Evolutionary conservation across 2,888 invertebrate genomes (phyloP).

Genomic region (Athalia cordata): DNA sequence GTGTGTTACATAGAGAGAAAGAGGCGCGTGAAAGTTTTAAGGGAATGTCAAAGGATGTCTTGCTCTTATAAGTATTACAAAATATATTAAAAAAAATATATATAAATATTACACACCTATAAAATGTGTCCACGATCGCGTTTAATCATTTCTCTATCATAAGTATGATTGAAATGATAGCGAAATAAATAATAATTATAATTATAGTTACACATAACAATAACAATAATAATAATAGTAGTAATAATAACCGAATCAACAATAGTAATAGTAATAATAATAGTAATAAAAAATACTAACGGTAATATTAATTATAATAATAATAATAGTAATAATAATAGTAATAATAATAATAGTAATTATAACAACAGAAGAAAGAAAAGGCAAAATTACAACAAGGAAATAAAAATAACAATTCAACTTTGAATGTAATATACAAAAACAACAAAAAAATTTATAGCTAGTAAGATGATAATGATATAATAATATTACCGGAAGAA

Average conservation of each 20-base stretch:
- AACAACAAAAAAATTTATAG: constrained; percentile 53
- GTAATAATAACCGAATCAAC: too few relatives aligned
- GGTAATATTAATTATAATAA: too few relatives aligned
- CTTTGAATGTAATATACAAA: constrained; percentile 43
- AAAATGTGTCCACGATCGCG: constrained; percentile 17
- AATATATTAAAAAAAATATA: too few relatives aligned
- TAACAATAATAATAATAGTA: too few relatives aligned
- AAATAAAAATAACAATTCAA: not conserved
- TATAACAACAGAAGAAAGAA: constrained; percentile 12
- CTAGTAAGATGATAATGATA: constrained; percentile 54
- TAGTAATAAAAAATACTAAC: too few relatives aligned
- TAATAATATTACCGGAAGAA: constrained; percentile 60
- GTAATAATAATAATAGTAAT: too few relatives aligned
- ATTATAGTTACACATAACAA: too few relatives aligned
- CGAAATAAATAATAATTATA: too few relatives aligned
- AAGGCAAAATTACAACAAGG: not conserved
- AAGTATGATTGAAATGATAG: too few relatives aligned
- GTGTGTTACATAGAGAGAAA: constrained; percentile 38
- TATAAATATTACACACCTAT: too few relatives aligned
- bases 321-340: too few relatives aligned
- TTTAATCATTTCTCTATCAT: constrained; percentile 15
- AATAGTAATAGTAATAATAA: too few relatives aligned
- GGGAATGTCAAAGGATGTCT: constrained; percentile 33
- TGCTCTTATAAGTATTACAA: constrained; percentile 36
- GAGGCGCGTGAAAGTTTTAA: not conserved